These are phyloP conservation scores for Drosophila ustulata DNA, from an alignment of 2,888 invertebrate species.

Conservation along the genomic window DNA sequence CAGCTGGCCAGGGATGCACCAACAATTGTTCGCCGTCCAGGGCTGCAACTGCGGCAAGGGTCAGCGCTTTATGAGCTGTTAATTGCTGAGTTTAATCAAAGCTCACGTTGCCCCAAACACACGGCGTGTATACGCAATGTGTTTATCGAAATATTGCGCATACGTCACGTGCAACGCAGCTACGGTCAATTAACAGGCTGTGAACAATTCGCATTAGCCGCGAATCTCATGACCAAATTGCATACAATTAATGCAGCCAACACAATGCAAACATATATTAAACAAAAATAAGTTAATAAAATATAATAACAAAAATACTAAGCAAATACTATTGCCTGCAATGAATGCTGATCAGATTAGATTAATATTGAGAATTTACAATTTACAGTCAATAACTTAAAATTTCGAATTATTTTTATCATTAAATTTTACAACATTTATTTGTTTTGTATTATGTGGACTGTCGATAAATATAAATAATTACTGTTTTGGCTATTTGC, in stretches of 20 bases:
- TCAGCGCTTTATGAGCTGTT: slow-evolving; percentile 48
- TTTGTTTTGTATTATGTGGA: too few species aligned
- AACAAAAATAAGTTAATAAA: too few species aligned
- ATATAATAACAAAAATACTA: too few species aligned
- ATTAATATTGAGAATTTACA: too few species aligned
- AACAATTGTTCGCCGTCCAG: neutral
- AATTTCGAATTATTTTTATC: too few species aligned
- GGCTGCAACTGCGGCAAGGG: slow-evolving; percentile 11
- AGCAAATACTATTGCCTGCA: too few species aligned
- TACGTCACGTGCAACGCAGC: slow-evolving; percentile 66
- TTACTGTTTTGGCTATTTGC: neutral
- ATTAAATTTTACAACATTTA: too few species aligned
- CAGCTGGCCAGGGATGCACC: neutral
- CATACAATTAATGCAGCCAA: slow-evolving; percentile 9
- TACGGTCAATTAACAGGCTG: slow-evolving; percentile 60
- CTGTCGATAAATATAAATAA: too few species aligned
- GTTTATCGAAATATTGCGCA: slow-evolving; percentile 49
- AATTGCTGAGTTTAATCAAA: slow-evolving; percentile 37
- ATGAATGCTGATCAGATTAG: too few species aligned
- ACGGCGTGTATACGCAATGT: slow-evolving; percentile 57
- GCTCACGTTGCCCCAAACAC: neutral
- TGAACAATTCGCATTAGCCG: neutral
- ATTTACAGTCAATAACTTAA: too few species aligned
- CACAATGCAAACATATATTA: too few species aligned
- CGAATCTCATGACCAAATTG: slow-evolving; percentile 18